phyloP scores from a whole-genome alignment of 2,113 vertebrate genomes.

The Neogale vison region DNA sequence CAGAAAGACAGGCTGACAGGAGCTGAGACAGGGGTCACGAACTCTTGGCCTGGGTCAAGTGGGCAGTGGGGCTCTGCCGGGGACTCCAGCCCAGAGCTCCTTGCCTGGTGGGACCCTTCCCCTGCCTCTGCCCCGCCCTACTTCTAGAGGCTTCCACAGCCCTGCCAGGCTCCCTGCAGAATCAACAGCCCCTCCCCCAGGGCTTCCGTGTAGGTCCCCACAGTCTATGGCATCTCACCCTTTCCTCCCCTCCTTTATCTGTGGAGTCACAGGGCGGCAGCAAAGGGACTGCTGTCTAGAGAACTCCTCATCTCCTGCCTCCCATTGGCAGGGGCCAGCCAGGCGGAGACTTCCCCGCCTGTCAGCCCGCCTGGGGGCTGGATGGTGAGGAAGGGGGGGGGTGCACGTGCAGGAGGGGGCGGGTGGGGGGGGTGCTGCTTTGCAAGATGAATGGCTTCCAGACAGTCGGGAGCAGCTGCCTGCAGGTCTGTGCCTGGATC shows the following conservation, averaged over 20 bases:
- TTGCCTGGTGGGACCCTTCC: not conserved
- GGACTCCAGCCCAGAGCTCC: not conserved
- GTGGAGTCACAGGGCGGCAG: rapidly evolving
- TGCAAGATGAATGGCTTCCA: constrained; percentile 64
- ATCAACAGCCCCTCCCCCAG: not conserved
- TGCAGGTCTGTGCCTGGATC: constrained; percentile 64
- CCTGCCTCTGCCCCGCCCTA: not conserved
- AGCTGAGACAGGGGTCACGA: not conserved
- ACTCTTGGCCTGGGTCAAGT: not conserved
- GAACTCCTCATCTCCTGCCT: not conserved
- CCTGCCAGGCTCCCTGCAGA: not conserved
- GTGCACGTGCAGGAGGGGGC: not conserved
- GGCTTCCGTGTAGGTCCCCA: not conserved
- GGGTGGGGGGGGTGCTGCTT: not conserved
- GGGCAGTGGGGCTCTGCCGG: not conserved
- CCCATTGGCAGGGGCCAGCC: not conserved
- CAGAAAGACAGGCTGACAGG: constrained; percentile 24
- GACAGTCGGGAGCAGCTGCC: constrained; percentile 64
- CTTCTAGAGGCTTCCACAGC: not conserved
- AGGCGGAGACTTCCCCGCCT: not conserved
- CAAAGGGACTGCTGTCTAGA: not conserved
- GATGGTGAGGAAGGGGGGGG: not conserved
- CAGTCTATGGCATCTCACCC: not conserved
- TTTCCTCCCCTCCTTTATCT: not conserved
- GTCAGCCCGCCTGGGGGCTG: not conserved